A percentile compares a stretch with the other conserved stretches of the same genome.
phyloP scores from a whole-genome alignment of 2,797 vertebrate species.

The Zenarchopterus dispar region DNA sequence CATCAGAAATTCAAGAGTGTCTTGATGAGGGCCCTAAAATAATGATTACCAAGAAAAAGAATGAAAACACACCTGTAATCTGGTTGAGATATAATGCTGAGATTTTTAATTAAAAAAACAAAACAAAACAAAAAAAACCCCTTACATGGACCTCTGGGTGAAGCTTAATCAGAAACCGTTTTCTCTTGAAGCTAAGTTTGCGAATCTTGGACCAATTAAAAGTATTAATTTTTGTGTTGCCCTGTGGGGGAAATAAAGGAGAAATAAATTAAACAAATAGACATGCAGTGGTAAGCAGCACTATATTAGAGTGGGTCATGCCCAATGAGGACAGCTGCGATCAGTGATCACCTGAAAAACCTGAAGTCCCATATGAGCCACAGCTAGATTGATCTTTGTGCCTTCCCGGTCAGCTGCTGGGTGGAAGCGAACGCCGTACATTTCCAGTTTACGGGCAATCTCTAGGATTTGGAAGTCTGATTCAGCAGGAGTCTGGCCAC shows the following conservation, averaged over 20 bases:
- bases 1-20: slow-evolving; percentile 94
- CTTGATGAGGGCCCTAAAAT: slow-evolving; percentile 91
- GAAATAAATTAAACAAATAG: not conserved
- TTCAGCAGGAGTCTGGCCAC: slow-evolving; percentile 96
- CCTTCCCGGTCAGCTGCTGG: slow-evolving; percentile 92
- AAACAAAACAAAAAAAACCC: too few species aligned
- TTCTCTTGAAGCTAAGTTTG: slow-evolving; percentile 98
- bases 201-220: slow-evolving; percentile 99
- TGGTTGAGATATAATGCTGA: not conserved
- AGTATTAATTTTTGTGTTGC: slow-evolving; percentile 95
- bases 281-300: not conserved
- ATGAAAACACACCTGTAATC: not conserved
- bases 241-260: slow-evolving; percentile 73
- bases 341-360: slow-evolving; percentile 91
- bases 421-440: slow-evolving; percentile 96
- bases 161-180: slow-evolving; percentile 95
- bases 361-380: slow-evolving; percentile 93
- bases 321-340: not conserved
- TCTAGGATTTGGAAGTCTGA: slow-evolving; percentile 98
- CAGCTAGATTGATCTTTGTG: slow-evolving; percentile 93
- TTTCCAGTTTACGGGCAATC: slow-evolving; percentile 95
- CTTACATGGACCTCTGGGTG: slow-evolving; percentile 94
- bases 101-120: slow-evolving; percentile 19
- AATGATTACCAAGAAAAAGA: slow-evolving; percentile 12
- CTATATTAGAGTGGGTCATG: not conserved